Evolutionary conservation across 2,888 invertebrate genomes (phyloP), one percentile per base, ranked within the genome.

Genomic region (Noctua janthina): DNA sequence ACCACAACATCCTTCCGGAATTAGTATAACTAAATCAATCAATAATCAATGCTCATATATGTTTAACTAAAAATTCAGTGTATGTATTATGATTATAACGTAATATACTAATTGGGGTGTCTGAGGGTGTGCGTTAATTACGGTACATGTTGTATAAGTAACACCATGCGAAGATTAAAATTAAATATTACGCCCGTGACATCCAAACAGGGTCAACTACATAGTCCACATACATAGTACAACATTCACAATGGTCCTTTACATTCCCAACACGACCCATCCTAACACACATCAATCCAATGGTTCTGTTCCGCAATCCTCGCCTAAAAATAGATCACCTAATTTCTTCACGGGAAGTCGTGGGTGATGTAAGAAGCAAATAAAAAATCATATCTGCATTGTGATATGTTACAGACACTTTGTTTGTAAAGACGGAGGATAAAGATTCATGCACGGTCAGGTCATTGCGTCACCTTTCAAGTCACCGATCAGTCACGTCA

Each of bases 281-380:
- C 39, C 35, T 66, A 66, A 66, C 66, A 66, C 64, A 64, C 39
- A 59, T 73, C 23, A 43, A 74, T 54, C 69, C n/a, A 64, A 56
- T 62, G 56, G 29, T 39, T n/a, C 20, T 56, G 74, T 73, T 69
- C 67, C 49, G 75, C 56, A 78, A 80, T 73, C 64, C 69, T 15
- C n/a, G 51, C n/a, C 54, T 82, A 78, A 74, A 79, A 74, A 84
- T 87, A 85, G 77, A 69, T 87, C 84, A 68, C 87, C 87, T 87
- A 69, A 76, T 87, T 85, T 84, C 73, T 68, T 87, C 17, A 84
- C 81, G 67, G 87, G 75, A 84, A 87, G 75, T 73, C 51, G 76
- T 77, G 68, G 74, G 79, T 87, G 83, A 51, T 59, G 75, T 71
- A 76, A 71, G 81, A 80, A 80, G 46, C 64, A 66, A 78, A 75